These are phyloP conservation scores for Triplophysa bombifrons DNA, from an alignment of 2,797 vertebrate genomes.

Conservation along the genomic window DNA sequence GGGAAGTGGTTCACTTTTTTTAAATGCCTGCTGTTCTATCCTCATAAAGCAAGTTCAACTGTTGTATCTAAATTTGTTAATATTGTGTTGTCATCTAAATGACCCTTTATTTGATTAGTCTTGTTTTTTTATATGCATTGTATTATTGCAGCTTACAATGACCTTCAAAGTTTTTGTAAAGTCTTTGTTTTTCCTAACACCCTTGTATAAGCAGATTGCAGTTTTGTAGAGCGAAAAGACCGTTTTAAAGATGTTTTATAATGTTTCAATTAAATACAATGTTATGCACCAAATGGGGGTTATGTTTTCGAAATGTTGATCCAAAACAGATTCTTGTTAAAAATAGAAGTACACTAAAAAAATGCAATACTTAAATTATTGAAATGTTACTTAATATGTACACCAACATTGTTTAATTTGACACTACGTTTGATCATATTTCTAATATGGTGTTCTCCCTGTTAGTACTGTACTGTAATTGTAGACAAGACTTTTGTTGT, in stretches of 20 bases:
- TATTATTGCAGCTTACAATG: not conserved
- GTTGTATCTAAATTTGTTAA: not conserved
- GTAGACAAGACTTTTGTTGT: too few relatives aligned
- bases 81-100: constrained; percentile 30
- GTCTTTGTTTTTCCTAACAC: constrained; percentile 46
- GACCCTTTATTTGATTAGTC: constrained; percentile 27
- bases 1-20: not conserved
- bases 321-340: too few relatives aligned
- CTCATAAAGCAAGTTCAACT: constrained; percentile 13
- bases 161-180: not conserved
- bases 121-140: not conserved
- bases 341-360: too few relatives aligned
- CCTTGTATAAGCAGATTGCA: not conserved
- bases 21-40: constrained; percentile 1
- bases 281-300: not conserved
- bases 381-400: too few relatives aligned
- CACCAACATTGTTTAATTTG: too few relatives aligned
- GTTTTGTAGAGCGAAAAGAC: constrained; percentile 32
- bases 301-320: not conserved
- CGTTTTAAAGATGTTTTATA: constrained; percentile 67
- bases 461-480: too few relatives aligned
- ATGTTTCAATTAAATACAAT: constrained; percentile 69
- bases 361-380: too few relatives aligned
- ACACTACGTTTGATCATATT: too few relatives aligned
- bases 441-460: too few relatives aligned